Conservation (phyloP, 1,140 invertebrate genomes). For the Dendroctonus ponderosae region DNA sequence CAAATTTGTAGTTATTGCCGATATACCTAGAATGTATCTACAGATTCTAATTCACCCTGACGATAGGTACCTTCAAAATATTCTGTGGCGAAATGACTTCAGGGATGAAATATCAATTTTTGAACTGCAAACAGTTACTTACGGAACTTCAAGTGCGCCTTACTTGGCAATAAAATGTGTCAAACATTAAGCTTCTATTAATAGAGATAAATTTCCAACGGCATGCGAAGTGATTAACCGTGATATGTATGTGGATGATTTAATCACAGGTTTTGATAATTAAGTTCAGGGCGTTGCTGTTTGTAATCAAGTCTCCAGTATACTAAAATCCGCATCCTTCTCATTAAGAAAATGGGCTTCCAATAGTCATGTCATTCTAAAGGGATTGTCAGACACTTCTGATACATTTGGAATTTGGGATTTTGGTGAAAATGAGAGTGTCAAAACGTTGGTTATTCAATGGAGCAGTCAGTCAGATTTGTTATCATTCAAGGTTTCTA, state of each 20-base stretch:
- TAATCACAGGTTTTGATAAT: slow-evolving; percentile 32
- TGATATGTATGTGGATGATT: slow-evolving; percentile 41
- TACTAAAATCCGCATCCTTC: slow-evolving; percentile 21
- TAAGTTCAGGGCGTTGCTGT: slow-evolving; percentile 5
- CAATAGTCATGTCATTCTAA: slow-evolving; percentile 10
- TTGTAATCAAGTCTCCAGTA: slow-evolving; percentile 9
- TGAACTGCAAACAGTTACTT: slow-evolving; percentile 40
- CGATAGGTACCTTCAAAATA: slow-evolving; percentile 39
- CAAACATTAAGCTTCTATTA: slow-evolving; percentile 29
- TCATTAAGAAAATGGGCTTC: slow-evolving; percentile 24
- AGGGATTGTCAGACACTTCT: not conserved
- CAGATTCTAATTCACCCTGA: slow-evolving; percentile 38
- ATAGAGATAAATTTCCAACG: slow-evolving; percentile 7
- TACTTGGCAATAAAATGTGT: slow-evolving; percentile 36
- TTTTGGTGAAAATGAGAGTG: no score
- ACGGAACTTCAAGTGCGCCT: slow-evolving; percentile 32
- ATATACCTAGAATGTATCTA: no score
- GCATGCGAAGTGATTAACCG: not conserved
- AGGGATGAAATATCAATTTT: slow-evolving; percentile 36
- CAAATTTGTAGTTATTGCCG: no score
- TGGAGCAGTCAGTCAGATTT: slow-evolving; percentile 8
- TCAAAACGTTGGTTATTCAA: slow-evolving; percentile 12
- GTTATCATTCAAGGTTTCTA: slow-evolving; percentile 6
- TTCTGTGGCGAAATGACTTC: slow-evolving; percentile 37
- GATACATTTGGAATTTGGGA: slow-evolving; percentile 5